Percentiles rank a stretch among this genome's conserved stretches.
Evolutionary conservation across 2,113 vertebrate genomes (phyloP).

Genomic region (Passer domesticus): DNA sequence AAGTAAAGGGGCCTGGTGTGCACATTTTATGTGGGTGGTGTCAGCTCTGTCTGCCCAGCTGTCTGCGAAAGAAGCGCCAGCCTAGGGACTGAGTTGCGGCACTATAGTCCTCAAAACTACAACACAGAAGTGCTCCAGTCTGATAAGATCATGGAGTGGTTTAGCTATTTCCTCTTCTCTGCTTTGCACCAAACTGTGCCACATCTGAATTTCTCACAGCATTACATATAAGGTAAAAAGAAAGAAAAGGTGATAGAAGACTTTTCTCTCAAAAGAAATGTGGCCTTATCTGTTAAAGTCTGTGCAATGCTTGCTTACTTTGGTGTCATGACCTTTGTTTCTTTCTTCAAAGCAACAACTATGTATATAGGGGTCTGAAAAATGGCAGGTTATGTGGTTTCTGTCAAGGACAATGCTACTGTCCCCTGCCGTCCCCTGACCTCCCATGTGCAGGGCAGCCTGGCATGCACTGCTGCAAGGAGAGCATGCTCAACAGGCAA

Average conservation of each 20-base stretch:
- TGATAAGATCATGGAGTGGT: not conserved
- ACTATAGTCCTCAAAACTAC: not conserved
- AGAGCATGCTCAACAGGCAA: not conserved
- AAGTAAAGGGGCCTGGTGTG: not conserved
- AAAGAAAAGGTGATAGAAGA: not conserved
- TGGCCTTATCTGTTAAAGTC: not conserved
- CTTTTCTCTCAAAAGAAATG: not conserved
- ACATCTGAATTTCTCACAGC: not conserved
- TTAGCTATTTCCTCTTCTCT: not conserved
- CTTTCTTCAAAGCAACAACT: not conserved
- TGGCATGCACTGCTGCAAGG: not conserved
- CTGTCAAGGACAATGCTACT: not conserved
- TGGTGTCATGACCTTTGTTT: not conserved
- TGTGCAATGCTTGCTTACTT: not conserved
- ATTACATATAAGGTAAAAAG: not conserved
- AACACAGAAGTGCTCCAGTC: not conserved
- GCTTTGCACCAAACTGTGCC: not conserved
- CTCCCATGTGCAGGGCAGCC: not conserved
- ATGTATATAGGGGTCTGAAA: not conserved
- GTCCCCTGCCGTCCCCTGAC: not conserved
- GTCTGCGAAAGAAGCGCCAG: not conserved
- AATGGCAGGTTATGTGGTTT: not conserved
- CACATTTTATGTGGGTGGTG: fast-evolving
- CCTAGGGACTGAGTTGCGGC: not conserved
- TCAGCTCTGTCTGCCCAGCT: not conserved